Conservation (phyloP, 92 coral and sea anemone genomes). For the Micromussa lordhowensis region DNA sequence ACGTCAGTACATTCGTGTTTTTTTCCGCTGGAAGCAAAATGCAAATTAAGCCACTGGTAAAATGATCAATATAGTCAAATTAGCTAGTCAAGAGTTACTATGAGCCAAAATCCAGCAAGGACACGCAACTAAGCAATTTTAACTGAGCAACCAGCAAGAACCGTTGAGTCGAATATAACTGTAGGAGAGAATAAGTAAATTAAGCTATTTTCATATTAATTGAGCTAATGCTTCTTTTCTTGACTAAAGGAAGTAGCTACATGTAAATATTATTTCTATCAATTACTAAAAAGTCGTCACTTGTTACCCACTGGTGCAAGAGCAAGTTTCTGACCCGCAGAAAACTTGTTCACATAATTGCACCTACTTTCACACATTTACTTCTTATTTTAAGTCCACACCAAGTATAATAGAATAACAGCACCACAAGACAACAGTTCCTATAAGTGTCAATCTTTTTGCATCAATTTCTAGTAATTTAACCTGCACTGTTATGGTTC, state of each 20-base stretch:
- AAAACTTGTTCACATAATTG: background rate
- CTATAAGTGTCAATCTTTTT: background rate
- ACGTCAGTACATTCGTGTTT: background rate
- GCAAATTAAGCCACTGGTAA: background rate
- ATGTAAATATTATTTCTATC: background rate
- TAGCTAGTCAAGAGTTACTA: background rate
- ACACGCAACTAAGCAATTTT: background rate
- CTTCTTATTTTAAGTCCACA: background rate
- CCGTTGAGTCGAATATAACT: background rate
- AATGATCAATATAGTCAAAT: background rate
- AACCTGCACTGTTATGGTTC: background rate
- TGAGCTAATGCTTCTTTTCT: background rate
- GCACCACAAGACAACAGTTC: background rate
- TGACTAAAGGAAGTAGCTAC: background rate
- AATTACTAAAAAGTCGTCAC: background rate
- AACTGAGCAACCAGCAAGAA: background rate
- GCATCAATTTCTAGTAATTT: background rate
- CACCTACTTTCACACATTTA: background rate
- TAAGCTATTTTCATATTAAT: background rate
- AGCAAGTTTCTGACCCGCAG: conserved; percentile 40
- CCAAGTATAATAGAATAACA: background rate
- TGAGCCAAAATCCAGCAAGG: background rate
- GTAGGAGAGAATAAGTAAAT: background rate
- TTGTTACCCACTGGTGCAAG: background rate
- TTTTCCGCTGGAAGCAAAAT: background rate